phyloP scores from a whole-genome alignment of 2,797 vertebrate species.

The Clarias laeviceps region DNA sequence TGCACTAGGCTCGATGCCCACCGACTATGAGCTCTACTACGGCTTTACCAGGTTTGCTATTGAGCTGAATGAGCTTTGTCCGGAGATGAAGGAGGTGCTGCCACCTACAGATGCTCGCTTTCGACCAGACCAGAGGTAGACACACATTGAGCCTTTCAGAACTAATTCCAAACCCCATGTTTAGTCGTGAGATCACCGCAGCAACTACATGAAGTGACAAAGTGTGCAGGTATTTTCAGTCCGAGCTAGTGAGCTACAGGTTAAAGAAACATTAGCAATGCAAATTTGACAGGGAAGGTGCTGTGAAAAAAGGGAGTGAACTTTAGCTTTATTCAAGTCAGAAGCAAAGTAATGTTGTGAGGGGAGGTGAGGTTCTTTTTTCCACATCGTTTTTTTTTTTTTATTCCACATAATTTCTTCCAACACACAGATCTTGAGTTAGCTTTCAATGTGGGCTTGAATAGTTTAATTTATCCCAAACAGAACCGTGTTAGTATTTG shows the following conservation, averaged over 20 bases:
- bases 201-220: background rate
- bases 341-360: background rate
- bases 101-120: constrained; percentile 93
- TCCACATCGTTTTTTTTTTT: background rate
- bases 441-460: background rate
- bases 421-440: background rate
- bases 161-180: too few relatives aligned
- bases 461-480: background rate
- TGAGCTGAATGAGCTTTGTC: constrained; percentile 96
- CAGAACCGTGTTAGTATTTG: background rate
- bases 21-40: constrained; percentile 95
- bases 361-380: background rate
- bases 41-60: constrained; percentile 98
- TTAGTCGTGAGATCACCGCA: too few relatives aligned
- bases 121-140: constrained; percentile 94
- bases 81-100: constrained; percentile 90
- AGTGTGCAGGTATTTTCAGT: background rate
- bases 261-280: background rate
- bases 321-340: background rate
- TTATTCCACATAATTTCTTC: background rate
- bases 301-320: background rate
- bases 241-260: background rate
- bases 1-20: constrained; percentile 95
- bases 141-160: background rate
- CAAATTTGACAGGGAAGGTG: constrained; percentile 2